Conservation (phyloP, 1,140 invertebrate genomes). For the Stenopsyche tienmushanensis region DNA sequence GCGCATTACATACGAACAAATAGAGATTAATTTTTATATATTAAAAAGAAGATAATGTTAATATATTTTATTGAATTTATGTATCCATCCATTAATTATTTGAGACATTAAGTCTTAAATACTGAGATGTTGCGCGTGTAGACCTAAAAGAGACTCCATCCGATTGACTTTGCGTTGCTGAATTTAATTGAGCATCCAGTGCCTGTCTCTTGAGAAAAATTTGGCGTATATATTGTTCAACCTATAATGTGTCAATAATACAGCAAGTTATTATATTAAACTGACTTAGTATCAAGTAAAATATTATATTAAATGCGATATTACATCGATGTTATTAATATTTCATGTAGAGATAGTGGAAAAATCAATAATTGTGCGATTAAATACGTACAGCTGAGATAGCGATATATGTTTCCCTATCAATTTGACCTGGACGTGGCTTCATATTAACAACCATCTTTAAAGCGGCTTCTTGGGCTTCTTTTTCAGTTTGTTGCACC, state of each 20-base stretch:
- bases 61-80: no score
- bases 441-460: conserved; percentile 93
- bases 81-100: no score
- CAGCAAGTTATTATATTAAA: not conserved
- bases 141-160: no score
- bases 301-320: not conserved
- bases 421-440: conserved; percentile 91
- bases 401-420: conserved; percentile 68
- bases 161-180: conserved; percentile 96
- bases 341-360: not conserved
- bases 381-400: not conserved
- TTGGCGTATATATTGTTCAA: conserved; percentile 82
- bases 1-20: no score
- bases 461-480: conserved; percentile 80
- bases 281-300: conserved; percentile 1
- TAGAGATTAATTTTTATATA: no score
- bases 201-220: conserved; percentile 86
- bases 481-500: conserved; percentile 79
- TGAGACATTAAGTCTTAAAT: no score
- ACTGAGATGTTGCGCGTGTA: no score
- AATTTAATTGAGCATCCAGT: conserved; percentile 95
- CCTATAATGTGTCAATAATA: conserved; percentile 45
- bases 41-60: no score
- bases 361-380: no score
- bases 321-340: no score